A percentile compares a stretch with the other conserved stretches of the same genome.
Conservation (phyloP, 2,797 vertebrate species). For the Psittacula derbiana region DNA sequence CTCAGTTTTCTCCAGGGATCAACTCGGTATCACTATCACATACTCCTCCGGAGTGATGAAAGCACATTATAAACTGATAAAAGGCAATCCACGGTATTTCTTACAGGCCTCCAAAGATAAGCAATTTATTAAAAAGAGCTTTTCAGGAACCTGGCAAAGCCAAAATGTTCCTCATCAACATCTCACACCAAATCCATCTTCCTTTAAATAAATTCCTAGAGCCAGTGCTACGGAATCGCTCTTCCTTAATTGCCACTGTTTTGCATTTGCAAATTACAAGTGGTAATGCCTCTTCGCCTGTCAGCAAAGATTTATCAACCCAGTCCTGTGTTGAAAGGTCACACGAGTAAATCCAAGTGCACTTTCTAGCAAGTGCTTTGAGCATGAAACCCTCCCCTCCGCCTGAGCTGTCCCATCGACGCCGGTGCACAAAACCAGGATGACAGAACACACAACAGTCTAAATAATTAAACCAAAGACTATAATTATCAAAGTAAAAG, state of each 20-base stretch:
- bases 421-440: neutral
- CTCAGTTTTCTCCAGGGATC: conserved; percentile 27
- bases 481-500: neutral
- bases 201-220: neutral
- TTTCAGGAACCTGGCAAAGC: conserved; percentile 18
- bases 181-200: neutral
- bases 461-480: neutral
- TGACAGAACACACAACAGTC: accelerated
- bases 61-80: conserved; percentile 56
- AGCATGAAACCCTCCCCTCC: neutral
- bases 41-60: conserved; percentile 42
- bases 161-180: neutral
- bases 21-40: conserved; percentile 39
- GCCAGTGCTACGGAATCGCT: neutral
- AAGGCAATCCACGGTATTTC: conserved; percentile 43
- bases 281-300: neutral
- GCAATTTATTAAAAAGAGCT: conserved; percentile 57
- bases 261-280: neutral
- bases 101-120: conserved; percentile 52
- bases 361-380: neutral
- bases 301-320: conserved; percentile 12
- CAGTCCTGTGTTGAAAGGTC: neutral
- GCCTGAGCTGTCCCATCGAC: neutral
- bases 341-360: accelerated
- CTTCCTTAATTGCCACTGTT: conserved; percentile 20